Evolutionary conservation across 2,113 vertebrate genomes (phyloP).

Genomic region (Cromileptes altivelis): DNA sequence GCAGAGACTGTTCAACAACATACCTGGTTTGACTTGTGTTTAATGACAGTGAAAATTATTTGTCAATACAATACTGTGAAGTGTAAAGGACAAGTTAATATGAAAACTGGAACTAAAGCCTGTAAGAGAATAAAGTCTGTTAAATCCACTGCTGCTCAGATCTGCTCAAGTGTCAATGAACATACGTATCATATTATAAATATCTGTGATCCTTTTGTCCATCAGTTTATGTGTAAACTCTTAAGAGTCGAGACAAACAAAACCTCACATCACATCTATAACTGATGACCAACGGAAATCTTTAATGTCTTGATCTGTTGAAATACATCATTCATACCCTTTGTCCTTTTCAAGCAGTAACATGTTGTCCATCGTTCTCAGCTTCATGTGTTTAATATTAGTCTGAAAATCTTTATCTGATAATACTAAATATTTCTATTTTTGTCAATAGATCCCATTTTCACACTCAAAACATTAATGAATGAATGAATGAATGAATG

Average conservation of each 20-base stretch:
- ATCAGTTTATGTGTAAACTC: background rate
- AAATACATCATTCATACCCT: no score
- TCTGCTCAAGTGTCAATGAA: background rate
- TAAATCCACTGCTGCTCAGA: background rate
- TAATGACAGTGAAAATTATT: slow-evolving; percentile 6
- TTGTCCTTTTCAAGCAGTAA: no score
- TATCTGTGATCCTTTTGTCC: background rate
- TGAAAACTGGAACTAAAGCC: background rate
- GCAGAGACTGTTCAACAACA: background rate
- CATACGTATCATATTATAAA: background rate
- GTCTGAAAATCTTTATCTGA: background rate
- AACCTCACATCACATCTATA: no score
- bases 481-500: no score
- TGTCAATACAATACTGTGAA: slow-evolving; percentile 2
- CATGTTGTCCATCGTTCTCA: background rate
- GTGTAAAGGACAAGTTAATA: background rate
- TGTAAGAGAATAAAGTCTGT: background rate
- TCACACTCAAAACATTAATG: background rate
- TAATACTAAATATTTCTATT: background rate
- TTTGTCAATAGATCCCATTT: background rate
- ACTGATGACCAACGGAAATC: no score
- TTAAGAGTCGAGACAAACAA: background rate
- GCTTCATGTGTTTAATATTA: background rate
- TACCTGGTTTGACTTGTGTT: background rate
- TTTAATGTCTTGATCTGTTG: no score